Base-by-base conservation (phyloP, 2,113 vertebrate genomes). In the Barnardius zonarius region DNA sequence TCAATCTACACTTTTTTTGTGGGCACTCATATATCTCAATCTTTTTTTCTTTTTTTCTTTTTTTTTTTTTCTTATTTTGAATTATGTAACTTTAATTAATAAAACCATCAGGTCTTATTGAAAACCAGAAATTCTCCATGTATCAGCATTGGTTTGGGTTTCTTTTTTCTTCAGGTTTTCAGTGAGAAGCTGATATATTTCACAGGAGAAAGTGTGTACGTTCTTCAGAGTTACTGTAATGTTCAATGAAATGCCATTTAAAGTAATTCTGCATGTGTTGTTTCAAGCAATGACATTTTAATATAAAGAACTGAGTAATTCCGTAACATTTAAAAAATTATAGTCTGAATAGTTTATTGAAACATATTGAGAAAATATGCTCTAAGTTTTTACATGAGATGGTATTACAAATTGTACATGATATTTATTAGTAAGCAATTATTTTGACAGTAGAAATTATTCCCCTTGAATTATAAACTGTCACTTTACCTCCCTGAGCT, bases 191-290 rank as follows among this genome's bases (percentile, higher is more conserved):
- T 44, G 30, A 41, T 30, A 4, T n/a, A 77, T 90, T 89, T 22
- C 30, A 69, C 17, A 39, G 12, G 12, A 81, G 8, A 72, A 22
- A 52, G 13, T 0, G 1, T 3, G 2, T 61, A 7, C 23, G 6
- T 24, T 92, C 86, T 90, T 67, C 43, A 72, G 64, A 92, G 39
- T 24, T 82, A 20, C 20, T 79, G 10, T 37, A 52, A 51, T 10
- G 10, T 68, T 89, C 49, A 82, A 76, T 87, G 84, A 84, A 79
- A 91, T 55, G 55, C 41, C 20, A 61, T 64, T 79, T 89, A 46
- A 89, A 62, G 27, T 41, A 44, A 52, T 31, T 4, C 0, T 43
- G 15, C 49, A n/a, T 68, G n/a, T 52, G n/a, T 35, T 87, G 35
- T 33, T 92, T 16, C 62, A 83, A 84, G 41, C 13, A 82, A 27